Percentiles rank a stretch among this genome's conserved stretches.
phyloP scores from a whole-genome alignment of 2,888 invertebrate genomes.

The Melanophora roralis region DNA sequence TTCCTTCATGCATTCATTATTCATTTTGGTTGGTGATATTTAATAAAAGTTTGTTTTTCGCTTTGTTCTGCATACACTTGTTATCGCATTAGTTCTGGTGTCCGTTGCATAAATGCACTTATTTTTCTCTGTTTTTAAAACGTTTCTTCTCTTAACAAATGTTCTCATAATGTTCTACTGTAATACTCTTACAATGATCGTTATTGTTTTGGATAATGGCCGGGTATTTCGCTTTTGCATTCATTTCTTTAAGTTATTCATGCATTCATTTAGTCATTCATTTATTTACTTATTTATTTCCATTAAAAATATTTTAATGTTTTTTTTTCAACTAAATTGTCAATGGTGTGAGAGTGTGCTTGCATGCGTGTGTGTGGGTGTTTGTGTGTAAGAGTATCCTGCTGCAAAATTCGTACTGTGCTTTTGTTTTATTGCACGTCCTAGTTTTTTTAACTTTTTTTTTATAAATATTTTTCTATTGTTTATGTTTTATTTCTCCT shows the following conservation, averaged over 20 bases:
- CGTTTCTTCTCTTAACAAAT: conserved; percentile 57
- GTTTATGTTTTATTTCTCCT: conserved; percentile 34
- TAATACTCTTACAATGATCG: conserved; percentile 49
- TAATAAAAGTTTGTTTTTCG: neutral
- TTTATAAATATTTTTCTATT: conserved; percentile 15
- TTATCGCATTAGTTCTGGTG: conserved; percentile 63
- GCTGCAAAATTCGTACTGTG: conserved; percentile 67
- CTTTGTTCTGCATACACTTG: conserved; percentile 57
- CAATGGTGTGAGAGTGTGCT: neutral
- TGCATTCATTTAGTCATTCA: neutral
- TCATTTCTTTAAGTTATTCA: conserved; percentile 60
- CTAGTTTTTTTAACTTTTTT: conserved; percentile 58
- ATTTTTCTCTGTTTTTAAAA: conserved; percentile 20
- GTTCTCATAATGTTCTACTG: conserved; percentile 53
- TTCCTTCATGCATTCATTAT: conserved; percentile 17
- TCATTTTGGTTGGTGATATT: conserved; percentile 27
- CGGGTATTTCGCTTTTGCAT: conserved; percentile 59
- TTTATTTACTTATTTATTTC: conserved; percentile 28
- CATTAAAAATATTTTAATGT: conserved; percentile 28
- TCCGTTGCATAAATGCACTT: conserved; percentile 58
- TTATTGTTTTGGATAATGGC: conserved; percentile 67
- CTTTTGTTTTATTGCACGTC: conserved; percentile 68
- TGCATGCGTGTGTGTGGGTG: conserved; percentile 35
- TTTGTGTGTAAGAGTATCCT: conserved; percentile 48
- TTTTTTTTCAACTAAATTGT: conserved; percentile 6